Conservation (phyloP, 2,888 invertebrate genomes). For the Tricholauxania praeusta region DNA sequence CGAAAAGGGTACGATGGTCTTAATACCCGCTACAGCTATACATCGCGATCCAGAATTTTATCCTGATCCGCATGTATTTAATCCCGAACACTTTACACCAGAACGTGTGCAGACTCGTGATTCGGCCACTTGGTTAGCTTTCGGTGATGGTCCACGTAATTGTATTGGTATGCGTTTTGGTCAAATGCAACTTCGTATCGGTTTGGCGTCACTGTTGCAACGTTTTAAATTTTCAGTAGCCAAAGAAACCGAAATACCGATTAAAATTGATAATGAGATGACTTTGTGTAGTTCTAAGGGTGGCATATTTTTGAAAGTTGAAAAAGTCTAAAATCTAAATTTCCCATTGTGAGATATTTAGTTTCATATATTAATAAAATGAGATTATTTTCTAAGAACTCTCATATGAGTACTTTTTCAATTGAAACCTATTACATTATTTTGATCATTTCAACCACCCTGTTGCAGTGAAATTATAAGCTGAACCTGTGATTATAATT, state of each 20-base stretch:
- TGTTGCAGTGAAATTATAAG: no score
- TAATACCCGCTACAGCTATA: constrained; percentile 66
- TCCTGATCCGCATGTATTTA: constrained; percentile 72
- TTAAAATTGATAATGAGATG: no score
- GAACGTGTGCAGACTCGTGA: constrained; percentile 71
- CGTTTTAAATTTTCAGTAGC: constrained; percentile 55
- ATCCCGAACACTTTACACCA: constrained; percentile 73
- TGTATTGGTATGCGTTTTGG: constrained; percentile 64
- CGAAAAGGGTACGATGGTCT: constrained; percentile 60
- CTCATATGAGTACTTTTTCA: no score
- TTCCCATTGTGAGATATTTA: no score
- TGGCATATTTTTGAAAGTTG: no score
- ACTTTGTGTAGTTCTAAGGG: no score
- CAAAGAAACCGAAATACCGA: constrained; percentile 53
- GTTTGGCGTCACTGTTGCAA: constrained; percentile 54
- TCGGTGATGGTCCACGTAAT: constrained; percentile 48
- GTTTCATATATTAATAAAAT: no score
- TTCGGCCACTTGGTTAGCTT: constrained; percentile 59
- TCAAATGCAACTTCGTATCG: constrained; percentile 59
- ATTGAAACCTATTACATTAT: no score
- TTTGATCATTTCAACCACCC: no score
- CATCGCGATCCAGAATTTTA: constrained; percentile 70
- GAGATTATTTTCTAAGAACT: no score
- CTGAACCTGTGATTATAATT: no score
- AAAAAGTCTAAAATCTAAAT: no score